phyloP scores from a whole-genome alignment of 2,888 invertebrate species.

The Polylopha cassiicola region DNA sequence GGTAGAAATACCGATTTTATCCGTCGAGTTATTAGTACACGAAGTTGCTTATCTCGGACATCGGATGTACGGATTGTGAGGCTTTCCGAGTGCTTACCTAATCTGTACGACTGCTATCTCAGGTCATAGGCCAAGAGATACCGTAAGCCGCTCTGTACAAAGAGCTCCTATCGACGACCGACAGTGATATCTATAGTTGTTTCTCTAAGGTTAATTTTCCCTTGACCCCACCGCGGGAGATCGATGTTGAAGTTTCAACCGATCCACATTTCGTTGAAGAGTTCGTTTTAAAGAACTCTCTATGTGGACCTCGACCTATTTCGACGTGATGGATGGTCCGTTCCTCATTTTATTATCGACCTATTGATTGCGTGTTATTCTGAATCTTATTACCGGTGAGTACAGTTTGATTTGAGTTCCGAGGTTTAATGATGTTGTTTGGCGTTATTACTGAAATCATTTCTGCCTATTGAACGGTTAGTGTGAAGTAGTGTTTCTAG shows the following conservation, averaged over 20 bases:
- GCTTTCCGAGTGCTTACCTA: constrained; percentile 42
- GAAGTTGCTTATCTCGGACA: constrained; percentile 48
- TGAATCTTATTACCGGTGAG: constrained; percentile 13
- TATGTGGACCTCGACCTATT: constrained; percentile 51
- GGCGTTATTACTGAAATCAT: constrained; percentile 14
- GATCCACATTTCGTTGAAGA: constrained; percentile 38
- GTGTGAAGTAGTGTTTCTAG: constrained; percentile 11
- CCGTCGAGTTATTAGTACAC: constrained; percentile 44
- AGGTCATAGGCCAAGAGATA: constrained; percentile 64
- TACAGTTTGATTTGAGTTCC: constrained; percentile 4
- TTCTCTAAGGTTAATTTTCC: constrained; percentile 42
- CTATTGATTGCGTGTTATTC: constrained; percentile 21
- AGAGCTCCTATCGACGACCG: constrained; percentile 25
- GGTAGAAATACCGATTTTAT: constrained; percentile 36
- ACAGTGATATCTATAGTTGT: constrained; percentile 35
- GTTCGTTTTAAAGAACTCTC: constrained; percentile 40
- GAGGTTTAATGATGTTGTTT: constrained; percentile 2
- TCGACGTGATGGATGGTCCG: constrained; percentile 54
- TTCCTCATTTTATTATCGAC: constrained; percentile 40
- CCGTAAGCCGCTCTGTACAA: constrained; percentile 44
- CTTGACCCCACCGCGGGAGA: constrained; percentile 24
- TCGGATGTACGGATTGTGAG: constrained; percentile 44
- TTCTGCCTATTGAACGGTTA: constrained; percentile 7
- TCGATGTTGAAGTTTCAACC: constrained; percentile 32
- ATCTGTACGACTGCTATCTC: constrained; percentile 56